Percentiles rank a stretch among this genome's conserved stretches.
phyloP scores from a whole-genome alignment of 2,888 invertebrate genomes.

The Chorisops tibialis region DNA sequence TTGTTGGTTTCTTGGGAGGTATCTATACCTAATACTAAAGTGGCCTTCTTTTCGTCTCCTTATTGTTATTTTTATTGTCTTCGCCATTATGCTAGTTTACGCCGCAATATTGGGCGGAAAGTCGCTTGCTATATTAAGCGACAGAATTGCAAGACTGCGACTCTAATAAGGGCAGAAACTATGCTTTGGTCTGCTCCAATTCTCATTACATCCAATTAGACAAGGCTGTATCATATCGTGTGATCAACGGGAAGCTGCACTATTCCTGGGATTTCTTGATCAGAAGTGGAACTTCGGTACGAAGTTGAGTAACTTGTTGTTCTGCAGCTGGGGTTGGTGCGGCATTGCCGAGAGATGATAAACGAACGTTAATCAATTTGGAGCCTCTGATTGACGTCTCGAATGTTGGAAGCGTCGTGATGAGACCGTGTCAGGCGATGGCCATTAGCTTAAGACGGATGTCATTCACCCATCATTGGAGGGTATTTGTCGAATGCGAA shows the following conservation, averaged over 20 bases:
- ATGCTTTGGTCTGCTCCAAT: slow-evolving; percentile 28
- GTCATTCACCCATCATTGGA: slow-evolving; percentile 16
- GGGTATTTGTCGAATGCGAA: not conserved
- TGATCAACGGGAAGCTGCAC: slow-evolving; percentile 10
- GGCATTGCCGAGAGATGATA: no score
- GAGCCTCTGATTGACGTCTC: slow-evolving; percentile 8
- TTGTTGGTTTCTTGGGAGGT: slow-evolving; percentile 3
- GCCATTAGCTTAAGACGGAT: slow-evolving; percentile 17
- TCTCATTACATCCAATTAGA: slow-evolving; percentile 28
- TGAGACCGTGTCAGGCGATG: not conserved
- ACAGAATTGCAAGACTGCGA: slow-evolving; percentile 6
- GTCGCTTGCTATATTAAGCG: not conserved
- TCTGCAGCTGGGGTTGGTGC: no score
- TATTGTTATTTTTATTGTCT: not conserved
- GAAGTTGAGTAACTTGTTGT: no score
- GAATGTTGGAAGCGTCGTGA: slow-evolving; percentile 4
- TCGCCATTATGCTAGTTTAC: not conserved
- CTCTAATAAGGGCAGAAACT: slow-evolving; percentile 12
- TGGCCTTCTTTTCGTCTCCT: not conserved
- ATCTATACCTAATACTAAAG: no score
- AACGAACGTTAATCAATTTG: slow-evolving; percentile 1
- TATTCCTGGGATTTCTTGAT: no score
- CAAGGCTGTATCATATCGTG: slow-evolving; percentile 19
- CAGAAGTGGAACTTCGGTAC: no score
- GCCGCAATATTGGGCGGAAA: no score